Evolutionary conservation across 2,888 invertebrate species (phyloP), one percentile per base, ranked within the genome.

Genomic region (Acronicta alni): DNA sequence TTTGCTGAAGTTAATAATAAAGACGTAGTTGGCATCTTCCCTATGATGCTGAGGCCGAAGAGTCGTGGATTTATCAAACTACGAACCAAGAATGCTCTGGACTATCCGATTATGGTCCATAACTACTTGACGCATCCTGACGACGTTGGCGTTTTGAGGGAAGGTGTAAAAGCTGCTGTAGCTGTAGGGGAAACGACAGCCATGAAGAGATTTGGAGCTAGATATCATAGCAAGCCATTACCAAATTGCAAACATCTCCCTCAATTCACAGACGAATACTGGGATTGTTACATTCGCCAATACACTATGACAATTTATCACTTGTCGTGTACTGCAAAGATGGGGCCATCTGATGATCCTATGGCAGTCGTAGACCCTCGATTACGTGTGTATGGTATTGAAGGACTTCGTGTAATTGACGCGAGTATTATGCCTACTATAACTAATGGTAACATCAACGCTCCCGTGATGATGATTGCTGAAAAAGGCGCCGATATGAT

Each of bases 261-360:
- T 0, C 89, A 95, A 2, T 97, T 95, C 73, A 97, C 98, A 0
- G 98, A 98, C 75, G 97, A 97, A 30, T 98, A 98, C 69, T 98
- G 98, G 97, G 96, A 98, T 63, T 98, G 98, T 80, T 95, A 95
- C 35, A 96, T 98, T 20, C 93, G 97, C 4, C 97, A 98, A 78
- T 98, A 98, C 82, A 98, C 98, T 0, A 96, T 98, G 95, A 97
- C 98, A 0, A 98, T 98, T 73, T 98, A 98, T 81, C 98, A 98
- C 81, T 95, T 98, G 90, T 97, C 97, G 0, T 97, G 98, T 55
- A 97, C 97, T 0, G 96, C 96, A 0, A 98, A 98, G 87, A 98
- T 98, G 98, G 98, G 97, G 0, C 97, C 97, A 0, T 78, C 95
- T 1, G 94, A 84, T 0, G 98, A 98, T 83, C 96, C 96, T 0